Conservation (phyloP, 2,797 vertebrate genomes). For the Tamandua tetradactyla region DNA sequence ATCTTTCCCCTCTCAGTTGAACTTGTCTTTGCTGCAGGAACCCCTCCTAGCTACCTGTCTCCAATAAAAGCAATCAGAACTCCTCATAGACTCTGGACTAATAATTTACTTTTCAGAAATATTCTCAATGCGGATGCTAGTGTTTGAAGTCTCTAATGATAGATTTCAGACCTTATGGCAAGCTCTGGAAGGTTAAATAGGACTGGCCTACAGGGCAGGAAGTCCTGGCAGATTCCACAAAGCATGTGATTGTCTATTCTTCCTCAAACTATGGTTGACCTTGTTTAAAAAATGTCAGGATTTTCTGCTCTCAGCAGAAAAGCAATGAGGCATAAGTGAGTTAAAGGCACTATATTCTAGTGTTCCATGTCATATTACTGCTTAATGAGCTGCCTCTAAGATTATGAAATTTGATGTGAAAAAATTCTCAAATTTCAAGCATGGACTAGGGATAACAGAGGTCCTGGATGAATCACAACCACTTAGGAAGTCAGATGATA, state of each 20-base stretch:
- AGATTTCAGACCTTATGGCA: neutral
- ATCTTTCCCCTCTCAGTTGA: neutral
- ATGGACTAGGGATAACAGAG: neutral
- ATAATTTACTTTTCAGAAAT: neutral
- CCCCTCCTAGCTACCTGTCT: neutral
- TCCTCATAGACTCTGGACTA: neutral
- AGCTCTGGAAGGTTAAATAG: neutral
- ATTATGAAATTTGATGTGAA: neutral
- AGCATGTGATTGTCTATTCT: neutral
- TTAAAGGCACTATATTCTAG: neutral
- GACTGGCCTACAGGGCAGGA: neutral
- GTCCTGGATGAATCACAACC: neutral
- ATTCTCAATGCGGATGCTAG: neutral
- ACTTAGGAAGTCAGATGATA: neutral
- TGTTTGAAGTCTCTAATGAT: neutral
- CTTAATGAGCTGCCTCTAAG: neutral
- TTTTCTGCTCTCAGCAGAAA: slow-evolving; percentile 29
- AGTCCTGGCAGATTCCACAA: neutral
- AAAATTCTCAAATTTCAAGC: neutral
- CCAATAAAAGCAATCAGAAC: neutral
- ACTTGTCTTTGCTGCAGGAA: neutral
- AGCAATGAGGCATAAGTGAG: neutral
- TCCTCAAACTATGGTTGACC: neutral
- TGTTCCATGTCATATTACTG: neutral
- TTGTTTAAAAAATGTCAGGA: neutral